Percentiles rank a stretch among this genome's conserved stretches.
Evolutionary conservation across 2,888 invertebrate species (phyloP).

Genomic region (Sipha maydis): DNA sequence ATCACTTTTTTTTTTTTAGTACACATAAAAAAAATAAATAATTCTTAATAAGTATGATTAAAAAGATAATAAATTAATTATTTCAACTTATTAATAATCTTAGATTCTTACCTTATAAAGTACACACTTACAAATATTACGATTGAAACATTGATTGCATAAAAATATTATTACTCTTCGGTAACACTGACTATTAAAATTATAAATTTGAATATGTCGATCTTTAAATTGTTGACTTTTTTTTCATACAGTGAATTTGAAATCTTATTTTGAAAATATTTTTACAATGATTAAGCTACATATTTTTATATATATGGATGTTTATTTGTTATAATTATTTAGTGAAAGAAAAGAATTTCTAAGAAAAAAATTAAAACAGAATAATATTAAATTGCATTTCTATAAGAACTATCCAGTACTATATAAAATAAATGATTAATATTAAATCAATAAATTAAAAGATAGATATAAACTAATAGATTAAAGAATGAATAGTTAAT

Average conservation of each 20-base stretch:
- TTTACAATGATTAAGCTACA: background rate
- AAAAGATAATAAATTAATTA: conserved; percentile 44
- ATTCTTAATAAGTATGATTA: conserved; percentile 48
- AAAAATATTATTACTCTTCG: background rate
- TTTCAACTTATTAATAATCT: conserved; percentile 43
- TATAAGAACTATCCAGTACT: conserved; percentile 2
- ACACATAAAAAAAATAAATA: conserved; percentile 53
- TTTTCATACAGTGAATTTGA: background rate
- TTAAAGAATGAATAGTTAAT: conserved; percentile 31
- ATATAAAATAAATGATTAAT: conserved; percentile 14
- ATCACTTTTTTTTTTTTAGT: conserved; percentile 7
- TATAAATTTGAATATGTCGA: background rate
- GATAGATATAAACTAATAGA: conserved; percentile 44
- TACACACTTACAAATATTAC: conserved; percentile 17
- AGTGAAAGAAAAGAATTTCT: background rate
- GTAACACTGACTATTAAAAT: background rate
- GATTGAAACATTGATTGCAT: conserved; percentile 2
- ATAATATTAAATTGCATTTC: background rate
- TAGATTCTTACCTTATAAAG: conserved; percentile 7
- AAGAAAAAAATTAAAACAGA: conserved; percentile 17
- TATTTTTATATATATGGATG: background rate
- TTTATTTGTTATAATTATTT: background rate
- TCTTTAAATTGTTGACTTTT: background rate
- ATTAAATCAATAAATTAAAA: conserved; percentile 9
- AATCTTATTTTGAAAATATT: background rate